phyloP scores from a whole-genome alignment of 2,888 invertebrate genomes.

The Andrena haemorrhoa region DNA sequence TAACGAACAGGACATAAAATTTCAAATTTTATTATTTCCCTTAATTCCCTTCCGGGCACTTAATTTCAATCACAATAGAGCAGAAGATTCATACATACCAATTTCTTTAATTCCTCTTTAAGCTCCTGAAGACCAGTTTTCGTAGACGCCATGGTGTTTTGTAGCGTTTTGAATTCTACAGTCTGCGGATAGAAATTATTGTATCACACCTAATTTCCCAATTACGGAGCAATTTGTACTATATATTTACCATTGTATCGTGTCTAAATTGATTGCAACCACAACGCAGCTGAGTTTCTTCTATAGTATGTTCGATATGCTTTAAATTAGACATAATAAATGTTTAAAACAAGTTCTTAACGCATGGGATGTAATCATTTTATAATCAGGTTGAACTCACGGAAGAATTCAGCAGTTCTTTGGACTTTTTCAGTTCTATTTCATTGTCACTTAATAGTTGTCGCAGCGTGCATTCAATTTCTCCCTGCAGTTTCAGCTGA shows the following conservation, averaged over 20 bases:
- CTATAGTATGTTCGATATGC: slow-evolving; percentile 44
- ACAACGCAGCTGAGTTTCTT: slow-evolving; percentile 58
- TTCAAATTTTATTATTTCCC: not conserved
- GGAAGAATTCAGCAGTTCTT: slow-evolving; percentile 64
- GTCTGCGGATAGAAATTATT: slow-evolving; percentile 60
- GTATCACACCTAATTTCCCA: not conserved
- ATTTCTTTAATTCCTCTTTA: slow-evolving; percentile 70
- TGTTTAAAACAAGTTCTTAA: not conserved
- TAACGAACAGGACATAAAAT: not conserved
- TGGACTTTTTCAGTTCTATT: slow-evolving; percentile 71
- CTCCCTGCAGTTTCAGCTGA: slow-evolving; percentile 73
- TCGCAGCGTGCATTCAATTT: slow-evolving; percentile 66
- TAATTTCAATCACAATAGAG: not conserved
- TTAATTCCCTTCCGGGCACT: not conserved
- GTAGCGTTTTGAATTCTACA: slow-evolving; percentile 72
- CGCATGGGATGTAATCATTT: not conserved
- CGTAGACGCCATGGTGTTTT: slow-evolving; percentile 73
- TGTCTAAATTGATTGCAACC: slow-evolving; percentile 57
- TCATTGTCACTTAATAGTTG: slow-evolving; percentile 71
- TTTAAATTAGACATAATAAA: slow-evolving; percentile 35
- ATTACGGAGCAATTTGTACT: not conserved
- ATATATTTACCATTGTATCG: slow-evolving; percentile 59
- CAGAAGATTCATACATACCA: slow-evolving; percentile 60
- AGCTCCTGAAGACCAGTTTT: slow-evolving; percentile 73
- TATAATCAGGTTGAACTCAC: slow-evolving; percentile 65